Percentiles rank a stretch among this genome's conserved stretches.
These are phyloP conservation scores for Caenorhabditis sp. DNA, from an alignment of 2,888 invertebrate species.

Conservation along the genomic window DNA sequence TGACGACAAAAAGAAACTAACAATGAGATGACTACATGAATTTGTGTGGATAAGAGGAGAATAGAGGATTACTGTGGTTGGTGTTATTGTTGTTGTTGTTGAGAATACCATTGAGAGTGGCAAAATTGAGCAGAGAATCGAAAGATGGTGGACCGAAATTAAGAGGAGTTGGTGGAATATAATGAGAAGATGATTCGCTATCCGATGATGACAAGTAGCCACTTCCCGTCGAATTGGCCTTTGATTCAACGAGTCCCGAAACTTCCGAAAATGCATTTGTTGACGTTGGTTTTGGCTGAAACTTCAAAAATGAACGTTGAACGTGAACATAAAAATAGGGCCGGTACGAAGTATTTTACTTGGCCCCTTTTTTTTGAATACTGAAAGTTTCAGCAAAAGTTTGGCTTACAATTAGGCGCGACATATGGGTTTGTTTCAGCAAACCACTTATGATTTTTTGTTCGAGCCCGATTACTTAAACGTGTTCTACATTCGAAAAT, in stretches of 20 bases:
- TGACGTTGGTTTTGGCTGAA: slow-evolving; percentile 12
- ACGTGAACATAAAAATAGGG: no score
- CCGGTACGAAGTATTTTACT: no score
- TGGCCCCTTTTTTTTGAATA: no score
- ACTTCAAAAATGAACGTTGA: no score
- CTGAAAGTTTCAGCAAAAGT: no score
- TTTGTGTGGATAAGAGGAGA: background rate
- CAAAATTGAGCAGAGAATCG: background rate
- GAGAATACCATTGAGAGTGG: background rate
- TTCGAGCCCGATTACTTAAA: no score
- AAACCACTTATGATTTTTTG: no score
- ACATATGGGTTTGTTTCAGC: no score
- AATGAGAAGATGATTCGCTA: slow-evolving; percentile 15
- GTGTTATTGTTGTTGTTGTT: no score
- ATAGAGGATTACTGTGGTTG: no score
- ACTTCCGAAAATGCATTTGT: slow-evolving; percentile 15
- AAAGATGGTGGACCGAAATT: background rate
- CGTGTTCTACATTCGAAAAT: no score
- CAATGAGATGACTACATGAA: background rate
- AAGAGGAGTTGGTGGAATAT: background rate
- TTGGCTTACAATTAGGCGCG: no score
- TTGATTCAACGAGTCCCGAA: slow-evolving; percentile 9
- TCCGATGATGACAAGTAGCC: slow-evolving; percentile 26
- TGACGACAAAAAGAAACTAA: background rate
- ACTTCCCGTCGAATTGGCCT: slow-evolving; percentile 31